Evolutionary conservation across 2,113 vertebrate genomes (phyloP).

Genomic region (Hippocampus comes): DNA sequence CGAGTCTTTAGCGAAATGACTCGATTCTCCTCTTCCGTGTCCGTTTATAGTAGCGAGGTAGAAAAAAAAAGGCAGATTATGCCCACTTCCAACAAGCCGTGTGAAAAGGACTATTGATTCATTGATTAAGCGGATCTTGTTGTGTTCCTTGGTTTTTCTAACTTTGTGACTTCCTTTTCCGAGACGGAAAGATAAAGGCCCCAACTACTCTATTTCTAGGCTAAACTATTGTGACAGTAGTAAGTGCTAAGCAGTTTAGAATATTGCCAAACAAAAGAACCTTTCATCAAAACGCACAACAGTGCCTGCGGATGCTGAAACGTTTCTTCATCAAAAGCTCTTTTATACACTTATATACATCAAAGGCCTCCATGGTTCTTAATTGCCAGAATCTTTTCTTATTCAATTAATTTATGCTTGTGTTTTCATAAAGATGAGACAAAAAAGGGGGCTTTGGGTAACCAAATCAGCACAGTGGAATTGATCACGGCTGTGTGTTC

Average conservation of each 20-base stretch:
- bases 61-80: not conserved
- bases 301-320: slow-evolving; percentile 61
- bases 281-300: slow-evolving; percentile 66
- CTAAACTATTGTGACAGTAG: slow-evolving; percentile 60
- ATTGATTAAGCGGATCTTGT: not conserved
- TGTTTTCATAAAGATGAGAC: slow-evolving; percentile 59
- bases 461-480: slow-evolving; percentile 59
- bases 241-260: slow-evolving; percentile 65
- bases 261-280: slow-evolving; percentile 63
- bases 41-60: not conserved
- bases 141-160: too few relatives aligned
- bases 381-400: slow-evolving; percentile 67
- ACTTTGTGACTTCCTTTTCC: not conserved
- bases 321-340: slow-evolving; percentile 65
- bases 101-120: not conserved
- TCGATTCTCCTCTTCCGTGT: not conserved
- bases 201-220: slow-evolving; percentile 34
- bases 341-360: slow-evolving; percentile 66
- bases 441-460: slow-evolving; percentile 37
- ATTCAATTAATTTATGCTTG: slow-evolving; percentile 61
- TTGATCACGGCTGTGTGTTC: slow-evolving; percentile 54
- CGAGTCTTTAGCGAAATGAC: not conserved
- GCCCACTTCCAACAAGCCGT: not conserved
- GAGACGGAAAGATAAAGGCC: slow-evolving; percentile 17
- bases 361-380: slow-evolving; percentile 64